Percentiles rank a stretch among this genome's conserved stretches.
Conservation (phyloP, 2,113 vertebrate genomes). For the Numida meleagris region DNA sequence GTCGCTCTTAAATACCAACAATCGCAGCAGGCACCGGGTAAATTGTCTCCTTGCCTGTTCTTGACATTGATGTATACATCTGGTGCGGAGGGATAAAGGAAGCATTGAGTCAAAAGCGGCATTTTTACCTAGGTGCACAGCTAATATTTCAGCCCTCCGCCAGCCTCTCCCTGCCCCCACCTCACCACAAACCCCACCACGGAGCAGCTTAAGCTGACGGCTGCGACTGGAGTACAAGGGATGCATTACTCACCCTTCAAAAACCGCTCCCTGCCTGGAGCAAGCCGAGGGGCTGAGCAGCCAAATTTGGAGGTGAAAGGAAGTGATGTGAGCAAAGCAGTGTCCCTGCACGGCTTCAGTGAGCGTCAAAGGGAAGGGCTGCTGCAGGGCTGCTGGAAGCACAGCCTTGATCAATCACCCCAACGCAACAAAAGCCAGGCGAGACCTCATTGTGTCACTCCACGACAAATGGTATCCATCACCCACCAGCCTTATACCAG, state of each 20-base stretch:
- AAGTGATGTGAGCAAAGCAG: conserved; percentile 13
- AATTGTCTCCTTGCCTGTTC: not conserved
- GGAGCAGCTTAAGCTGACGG: not conserved
- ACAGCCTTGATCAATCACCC: not conserved
- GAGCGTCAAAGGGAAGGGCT: not conserved
- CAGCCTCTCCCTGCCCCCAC: not conserved
- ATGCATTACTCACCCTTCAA: conserved; percentile 26
- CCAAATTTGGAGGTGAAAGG: not conserved
- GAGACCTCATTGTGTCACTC: conserved; percentile 24
- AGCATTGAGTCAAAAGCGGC: not conserved
- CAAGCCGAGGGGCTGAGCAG: not conserved
- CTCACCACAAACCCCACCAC: not conserved
- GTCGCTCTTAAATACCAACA: not conserved
- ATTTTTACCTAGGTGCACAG: conserved; percentile 15
- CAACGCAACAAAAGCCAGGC: rapidly evolving
- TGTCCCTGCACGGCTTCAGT: not conserved
- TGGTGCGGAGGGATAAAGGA: not conserved
- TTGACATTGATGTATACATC: not conserved
- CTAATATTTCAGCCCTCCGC: not conserved
- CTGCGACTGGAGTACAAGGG: not conserved
- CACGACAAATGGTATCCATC: not conserved
- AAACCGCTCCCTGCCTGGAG: not conserved
- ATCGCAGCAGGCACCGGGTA: not conserved
- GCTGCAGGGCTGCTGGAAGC: not conserved
- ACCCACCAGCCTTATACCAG: not conserved